A percentile compares a stretch with the other conserved stretches of the same genome.
Conservation (phyloP, 1,140 invertebrate species). For the Neotoxoptera formosana region DNA sequence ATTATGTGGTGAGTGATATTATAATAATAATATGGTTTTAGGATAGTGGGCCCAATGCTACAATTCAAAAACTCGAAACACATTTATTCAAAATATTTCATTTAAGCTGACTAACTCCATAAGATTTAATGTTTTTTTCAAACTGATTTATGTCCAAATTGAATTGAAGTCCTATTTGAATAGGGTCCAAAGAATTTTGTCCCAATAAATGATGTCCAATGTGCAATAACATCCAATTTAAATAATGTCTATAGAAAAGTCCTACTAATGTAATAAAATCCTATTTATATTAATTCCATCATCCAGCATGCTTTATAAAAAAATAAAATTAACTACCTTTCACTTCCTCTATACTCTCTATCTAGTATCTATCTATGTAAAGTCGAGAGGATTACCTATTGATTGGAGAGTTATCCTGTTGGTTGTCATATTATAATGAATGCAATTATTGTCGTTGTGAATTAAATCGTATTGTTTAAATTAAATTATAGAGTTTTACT, state of each 20-base stretch:
- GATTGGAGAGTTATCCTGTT: neutral
- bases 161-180: neutral
- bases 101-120: too few relatives aligned
- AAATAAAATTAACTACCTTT: neutral
- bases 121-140: neutral
- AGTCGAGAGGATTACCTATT: neutral
- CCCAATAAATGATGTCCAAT: neutral
- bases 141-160: neutral
- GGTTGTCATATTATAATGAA: neutral
- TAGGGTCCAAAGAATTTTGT: neutral
- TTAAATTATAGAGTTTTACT: neutral
- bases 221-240: neutral
- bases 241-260: neutral
- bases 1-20: too few relatives aligned
- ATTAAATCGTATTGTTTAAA: neutral
- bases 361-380: neutral
- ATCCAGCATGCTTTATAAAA: neutral
- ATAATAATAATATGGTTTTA: neutral
- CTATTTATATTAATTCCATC: neutral
- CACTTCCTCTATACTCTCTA: too few relatives aligned
- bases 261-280: neutral
- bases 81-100: neutral
- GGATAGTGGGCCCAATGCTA: too few relatives aligned
- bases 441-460: too few relatives aligned
- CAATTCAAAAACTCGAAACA: neutral